These are phyloP conservation scores for Falcunculus frontatus DNA, from an alignment of 2,113 vertebrate genomes.

Conservation along the genomic window DNA sequence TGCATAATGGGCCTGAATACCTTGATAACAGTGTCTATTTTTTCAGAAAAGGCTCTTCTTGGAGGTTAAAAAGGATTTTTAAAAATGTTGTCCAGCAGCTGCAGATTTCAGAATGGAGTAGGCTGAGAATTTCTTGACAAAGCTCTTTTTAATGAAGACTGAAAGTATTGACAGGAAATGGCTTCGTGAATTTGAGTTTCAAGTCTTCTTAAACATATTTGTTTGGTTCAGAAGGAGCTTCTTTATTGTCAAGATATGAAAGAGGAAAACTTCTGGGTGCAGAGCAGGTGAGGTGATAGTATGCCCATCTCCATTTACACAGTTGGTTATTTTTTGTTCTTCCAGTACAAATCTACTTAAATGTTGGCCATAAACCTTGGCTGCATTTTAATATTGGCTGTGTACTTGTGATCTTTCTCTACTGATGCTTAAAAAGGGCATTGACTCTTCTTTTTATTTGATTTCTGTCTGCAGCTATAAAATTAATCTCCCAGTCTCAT, in stretches of 20 bases:
- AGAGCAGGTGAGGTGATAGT: neutral
- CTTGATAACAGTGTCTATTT: neutral
- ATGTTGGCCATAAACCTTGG: slow-evolving; percentile 28
- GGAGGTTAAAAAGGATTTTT: neutral
- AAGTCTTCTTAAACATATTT: neutral
- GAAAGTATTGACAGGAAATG: neutral
- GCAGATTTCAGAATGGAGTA: neutral
- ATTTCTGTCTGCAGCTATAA: slow-evolving; percentile 61
- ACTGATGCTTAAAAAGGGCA: slow-evolving; percentile 60
- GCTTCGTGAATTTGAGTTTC: neutral
- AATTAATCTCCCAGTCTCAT: slow-evolving; percentile 45
- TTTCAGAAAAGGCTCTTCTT: neutral
- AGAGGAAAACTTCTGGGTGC: neutral
- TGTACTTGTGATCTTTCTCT: slow-evolving; percentile 53
- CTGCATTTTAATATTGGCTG: slow-evolving; percentile 52
- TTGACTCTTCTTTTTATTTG: slow-evolving; percentile 58
- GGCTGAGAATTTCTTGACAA: neutral
- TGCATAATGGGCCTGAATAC: neutral
- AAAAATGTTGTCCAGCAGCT: neutral
- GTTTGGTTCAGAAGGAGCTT: neutral
- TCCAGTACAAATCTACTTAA: slow-evolving; percentile 38
- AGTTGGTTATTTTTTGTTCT: slow-evolving; percentile 38
- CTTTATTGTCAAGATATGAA: neutral
- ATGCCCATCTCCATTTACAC: neutral
- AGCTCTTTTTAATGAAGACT: neutral